Conservation (phyloP, 92 coral and sea anemone species). For the Epizoanthus scotinus region DNA sequence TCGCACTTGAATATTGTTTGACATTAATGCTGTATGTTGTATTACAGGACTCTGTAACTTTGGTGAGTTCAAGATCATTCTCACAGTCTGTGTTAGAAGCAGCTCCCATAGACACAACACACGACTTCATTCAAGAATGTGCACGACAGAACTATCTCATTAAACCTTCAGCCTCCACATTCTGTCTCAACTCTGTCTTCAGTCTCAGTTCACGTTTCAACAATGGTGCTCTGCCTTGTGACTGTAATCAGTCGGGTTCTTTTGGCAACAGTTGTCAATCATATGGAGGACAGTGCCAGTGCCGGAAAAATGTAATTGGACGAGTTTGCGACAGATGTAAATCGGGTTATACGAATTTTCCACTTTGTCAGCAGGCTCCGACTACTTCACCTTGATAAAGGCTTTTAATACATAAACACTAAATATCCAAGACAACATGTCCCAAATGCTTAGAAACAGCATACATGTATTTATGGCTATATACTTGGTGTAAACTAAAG, state of each 20-base stretch:
- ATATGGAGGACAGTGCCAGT: conserved; percentile 92
- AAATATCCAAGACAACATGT: neutral
- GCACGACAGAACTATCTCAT: conserved; percentile 63
- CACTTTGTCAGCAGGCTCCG: conserved; percentile 57
- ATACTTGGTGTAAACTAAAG: too few species aligned
- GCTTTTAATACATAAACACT: neutral
- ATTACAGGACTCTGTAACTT: conserved; percentile 78
- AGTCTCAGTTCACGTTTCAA: conserved; percentile 77
- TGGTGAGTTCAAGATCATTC: conserved; percentile 79
- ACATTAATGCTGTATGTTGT: neutral
- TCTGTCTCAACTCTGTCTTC: conserved; percentile 82
- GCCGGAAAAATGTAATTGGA: conserved; percentile 88
- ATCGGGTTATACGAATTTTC: conserved; percentile 85
- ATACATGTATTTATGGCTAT: too few species aligned
- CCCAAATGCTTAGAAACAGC: too few species aligned
- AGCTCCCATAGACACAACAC: conserved; percentile 77
- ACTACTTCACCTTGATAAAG: conserved; percentile 4
- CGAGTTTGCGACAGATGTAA: conserved; percentile 86
- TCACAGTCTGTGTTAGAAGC: conserved; percentile 68
- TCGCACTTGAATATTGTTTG: neutral
- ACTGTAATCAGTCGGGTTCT: conserved; percentile 83
- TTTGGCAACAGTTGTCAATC: conserved; percentile 68
- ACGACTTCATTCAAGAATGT: conserved; percentile 76
- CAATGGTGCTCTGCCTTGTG: conserved; percentile 72
- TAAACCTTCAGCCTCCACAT: conserved; percentile 71